Base-by-base conservation (phyloP, 2,797 vertebrate genomes). In the Smutsia gigantea region DNA sequence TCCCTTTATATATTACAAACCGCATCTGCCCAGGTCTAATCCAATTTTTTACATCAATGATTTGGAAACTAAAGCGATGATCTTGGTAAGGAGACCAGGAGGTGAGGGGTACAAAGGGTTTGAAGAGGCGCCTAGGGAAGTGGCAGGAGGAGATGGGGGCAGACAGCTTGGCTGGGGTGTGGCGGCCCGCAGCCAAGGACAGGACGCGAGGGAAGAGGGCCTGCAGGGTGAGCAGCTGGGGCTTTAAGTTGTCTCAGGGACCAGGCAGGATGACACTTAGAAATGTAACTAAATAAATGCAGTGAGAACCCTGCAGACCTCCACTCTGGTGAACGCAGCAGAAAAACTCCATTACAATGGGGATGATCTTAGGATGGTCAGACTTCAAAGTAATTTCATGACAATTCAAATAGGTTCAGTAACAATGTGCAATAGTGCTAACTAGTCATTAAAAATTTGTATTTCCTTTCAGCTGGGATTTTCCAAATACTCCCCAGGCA, bases 401-500 rank as follows among this genome's bases (percentile, higher is more conserved):
- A 85, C 46, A 82, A 55, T 61, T 83, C 71, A 81, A 74, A 88
- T 21, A 63, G 6, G 55, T 19, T 68, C n/a, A 37, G 18, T 66
- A 90, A 77, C 59, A 92, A 86, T 27, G 57, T 77, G 34, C 4
- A 10, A 85, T 53, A 34, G 25, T 46, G 46, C 46, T 46, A 87
- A 92, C 34, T 66, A 79, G 93, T 93, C n/a, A 84, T 85, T 92
- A 93, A 85, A 94, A 94, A 72, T 21, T 14, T 81, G 86, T 69
- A 82, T 96, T 90, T 46, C 46, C 46, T 46, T 91, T 96, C 53
- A 91, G 82, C 83, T 69, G 89, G 71, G 79, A 34, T 59, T 91
- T 97, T 96, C 94, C 87, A 92, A 94, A 61, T 78, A 59, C 39
- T 81, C 68, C 61, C 4, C 27, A 84, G 87, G 83, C 95, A 97